Base-by-base conservation (phyloP, 1,140 invertebrate genomes). In the Eriosoma lanigerum region DNA sequence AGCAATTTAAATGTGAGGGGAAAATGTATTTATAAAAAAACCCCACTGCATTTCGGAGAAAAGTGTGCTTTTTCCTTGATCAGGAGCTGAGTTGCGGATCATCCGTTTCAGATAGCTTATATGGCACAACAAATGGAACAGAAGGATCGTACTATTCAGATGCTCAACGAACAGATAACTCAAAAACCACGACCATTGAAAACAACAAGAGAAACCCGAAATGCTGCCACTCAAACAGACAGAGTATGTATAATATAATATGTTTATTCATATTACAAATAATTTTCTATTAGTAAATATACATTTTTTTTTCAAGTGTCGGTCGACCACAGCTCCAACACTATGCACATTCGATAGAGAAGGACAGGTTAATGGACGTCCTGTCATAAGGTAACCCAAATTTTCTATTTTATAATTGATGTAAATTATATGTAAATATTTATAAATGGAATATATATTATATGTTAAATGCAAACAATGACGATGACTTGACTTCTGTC, bases 221-320 rank as follows among this genome's bases (percentile, higher is more conserved):
- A 92, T 85, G 90, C 90, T 80, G 89, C 91, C 75, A 92, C 91
- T 58, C 92, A 93, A 85, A 93, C 92, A 21, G 91, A 93, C 84
- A 89, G 90, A 87, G 90, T 92, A 87, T 83, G 81, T 81, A 60
- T 26, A 54, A 32, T 56, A 12, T 70, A 48, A 24, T n/a, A n/a
- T n/a, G n/a, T n/a, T n/a, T n/a, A n/a, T n/a, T n/a, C n/a, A n/a
- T n/a, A n/a, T n/a, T n/a, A n/a, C n/a, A n/a, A n/a, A n/a, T 38
- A 38, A 38, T 70, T 21, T 46, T 26, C 8, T 73, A 32, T 1
- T 29, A 32, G 24, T 44, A 15, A 56, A 54, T 76, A 19, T 24
- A 56, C 21, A 21, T 38, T 66, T 66, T 46, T 78, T 19, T 46
- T 26, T 62, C 3, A 44, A 78, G 75, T 78, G 75, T 62, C 75